Evolutionary conservation across 2,888 invertebrate genomes (phyloP), one percentile per base, ranked within the genome.

Genomic region (Erebia palarica): DNA sequence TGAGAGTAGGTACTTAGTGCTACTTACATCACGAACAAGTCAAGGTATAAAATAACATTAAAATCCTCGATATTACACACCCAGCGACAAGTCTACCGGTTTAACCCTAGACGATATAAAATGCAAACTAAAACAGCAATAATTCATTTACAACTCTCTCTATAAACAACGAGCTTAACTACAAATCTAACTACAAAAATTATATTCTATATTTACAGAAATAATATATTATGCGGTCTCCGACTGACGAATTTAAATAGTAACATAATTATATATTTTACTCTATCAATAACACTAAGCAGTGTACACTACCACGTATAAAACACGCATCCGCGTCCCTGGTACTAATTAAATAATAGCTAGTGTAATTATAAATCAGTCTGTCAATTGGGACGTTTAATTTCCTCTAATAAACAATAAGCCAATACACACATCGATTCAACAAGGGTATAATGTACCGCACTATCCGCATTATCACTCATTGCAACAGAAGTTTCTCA

Each of bases 361-460:
- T 89, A 84, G 85, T 47, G 21, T 47, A 87, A 86, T 89, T 87
- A 90, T 91, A 92, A 91, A 92, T 93, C 93, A 93, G 93, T 93
- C 93, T 93, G 93, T 92, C 86, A 85, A 86, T 92, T 92, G 93
- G 93, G 92, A 93, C 93, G 93, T 92, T 92, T 91, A 88, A 91
- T 89, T 92, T 93, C 91, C 86, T 90, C 92, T 91, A 89, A 84
- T 89, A 91, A 91, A 90, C 86, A 89, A 87, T 89, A 88, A 88
- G 87, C 85, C 87, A 86, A 86, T 86, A 87, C 91, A 90, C 91
- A 86, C 88, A 84, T 87, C 82, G 71, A 73, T 71, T 68, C 70
- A 85, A 86, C 86, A 84, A 82, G 81, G 81, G 82, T 85, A 83
- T 81, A 84, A 80, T 83, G 76, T 77, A 76, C 75, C 75, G 77